Base-by-base conservation (phyloP, 2,888 invertebrate genomes). In the Mechanitis messenoides region DNA sequence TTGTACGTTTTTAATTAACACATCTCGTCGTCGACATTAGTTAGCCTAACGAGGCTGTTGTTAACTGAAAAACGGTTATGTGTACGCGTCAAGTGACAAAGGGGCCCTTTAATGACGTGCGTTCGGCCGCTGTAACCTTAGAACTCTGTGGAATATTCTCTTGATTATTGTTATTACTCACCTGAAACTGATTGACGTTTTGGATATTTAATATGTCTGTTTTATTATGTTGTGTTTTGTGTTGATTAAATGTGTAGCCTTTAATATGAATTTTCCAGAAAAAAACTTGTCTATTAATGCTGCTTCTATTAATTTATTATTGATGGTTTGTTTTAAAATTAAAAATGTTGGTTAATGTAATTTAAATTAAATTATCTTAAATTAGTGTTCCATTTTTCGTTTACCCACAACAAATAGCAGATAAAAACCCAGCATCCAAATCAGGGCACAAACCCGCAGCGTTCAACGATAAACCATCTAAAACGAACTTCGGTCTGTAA, bases 31-130 rank as follows among this genome's bases (percentile, higher is more conserved):
- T 59, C 53, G 42, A 58, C 62, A 68, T 66, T 62, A 68, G 55
- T 58, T 47, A 60, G 60, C 54, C 63, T 65, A 69, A 70, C 69
- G 68, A 68, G 66, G 63, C 59, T 59, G 62, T 66, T 59, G 63
- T 63, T 62, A 64, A 62, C 60, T 68, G 67, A 67, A 68, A 67
- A 68, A 66, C 68, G 67, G 67, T 66, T 64, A 65, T 66, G 63
- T 66, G 65, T 58, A 62, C 60, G 50, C 50, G 50, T 76, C 71
- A 59, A 63, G 62, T 77, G 70, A 74, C 74, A 77, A 75, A 76
- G 71, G 69, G 65, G 62, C 31, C 31, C 31, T 53, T 68, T 76
- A 75, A 75, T 69, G 72, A 72, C 58, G 69, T 66, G 61, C 63
- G 67, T 58, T 56, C 58, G 58, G 66, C 63, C 65, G 50, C 56